phyloP scores from a whole-genome alignment of 53 echinoderm and acorn worm genomes.

The Luidia sarsii region DNA sequence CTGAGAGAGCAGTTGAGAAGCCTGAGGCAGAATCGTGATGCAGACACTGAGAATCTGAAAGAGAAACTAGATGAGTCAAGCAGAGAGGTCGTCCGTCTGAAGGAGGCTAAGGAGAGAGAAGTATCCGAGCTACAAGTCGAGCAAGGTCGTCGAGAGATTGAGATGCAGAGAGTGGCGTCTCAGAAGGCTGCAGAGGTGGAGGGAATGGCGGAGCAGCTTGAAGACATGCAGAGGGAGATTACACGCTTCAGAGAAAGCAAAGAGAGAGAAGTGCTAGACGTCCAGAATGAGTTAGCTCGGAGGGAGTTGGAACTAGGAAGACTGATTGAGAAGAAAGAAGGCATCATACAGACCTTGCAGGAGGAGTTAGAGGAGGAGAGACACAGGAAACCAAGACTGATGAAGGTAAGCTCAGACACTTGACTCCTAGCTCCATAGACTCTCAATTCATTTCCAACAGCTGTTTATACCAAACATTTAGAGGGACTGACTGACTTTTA shows the following conservation, averaged over 20 bases:
- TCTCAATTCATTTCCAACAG: too few species aligned
- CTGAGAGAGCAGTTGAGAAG: conserved; percentile 61
- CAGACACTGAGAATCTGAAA: conserved; percentile 75
- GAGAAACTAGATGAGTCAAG: conserved; percentile 65
- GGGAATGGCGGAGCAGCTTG: conserved; percentile 67
- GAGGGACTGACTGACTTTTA: too few species aligned
- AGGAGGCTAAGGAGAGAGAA: conserved; percentile 60
- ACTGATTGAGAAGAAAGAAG: conserved; percentile 75
- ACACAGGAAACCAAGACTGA: conserved; percentile 63
- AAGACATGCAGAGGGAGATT: conserved; percentile 65
- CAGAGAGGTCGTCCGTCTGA: conserved; percentile 53
- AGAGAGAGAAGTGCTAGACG: conserved; percentile 64
- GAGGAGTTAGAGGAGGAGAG: conserved; percentile 82
- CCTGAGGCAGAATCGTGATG: conserved; percentile 57
- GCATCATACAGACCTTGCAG: conserved; percentile 59
- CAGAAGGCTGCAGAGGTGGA: conserved; percentile 55
- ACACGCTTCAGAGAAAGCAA: conserved; percentile 60
- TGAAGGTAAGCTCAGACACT: conserved; percentile 39
- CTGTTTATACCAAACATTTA: too few species aligned
- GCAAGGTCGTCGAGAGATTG: conserved; percentile 62
- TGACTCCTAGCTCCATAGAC: too few species aligned
- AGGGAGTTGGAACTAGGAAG: conserved; percentile 60
- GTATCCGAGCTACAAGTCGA: conserved; percentile 61
- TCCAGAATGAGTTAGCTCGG: conserved; percentile 57
- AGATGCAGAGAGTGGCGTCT: conserved; percentile 29